Conservation (phyloP, 2,113 vertebrate species). For the Tachysurus fulvidraco region DNA sequence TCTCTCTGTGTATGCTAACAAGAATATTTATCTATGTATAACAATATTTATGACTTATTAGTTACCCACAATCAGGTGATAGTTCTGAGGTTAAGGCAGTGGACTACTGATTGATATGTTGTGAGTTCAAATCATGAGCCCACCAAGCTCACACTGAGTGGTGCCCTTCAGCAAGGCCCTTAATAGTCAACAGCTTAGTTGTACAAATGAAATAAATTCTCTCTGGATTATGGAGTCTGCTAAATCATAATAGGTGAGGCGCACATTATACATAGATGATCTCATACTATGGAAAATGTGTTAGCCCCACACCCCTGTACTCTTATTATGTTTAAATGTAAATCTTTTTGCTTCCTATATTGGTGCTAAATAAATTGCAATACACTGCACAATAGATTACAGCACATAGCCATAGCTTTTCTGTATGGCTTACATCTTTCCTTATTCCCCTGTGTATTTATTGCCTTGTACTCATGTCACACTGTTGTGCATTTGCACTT, state of each 20-base stretch:
- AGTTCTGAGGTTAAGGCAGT: neutral
- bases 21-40: neutral
- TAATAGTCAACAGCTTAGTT: too few relatives aligned
- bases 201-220: too few relatives aligned
- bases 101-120: too few relatives aligned
- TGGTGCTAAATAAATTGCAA: neutral
- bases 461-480: neutral
- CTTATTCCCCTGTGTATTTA: neutral
- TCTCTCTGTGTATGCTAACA: neutral
- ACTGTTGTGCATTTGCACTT: neutral
- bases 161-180: too few relatives aligned
- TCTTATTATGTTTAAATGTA: neutral
- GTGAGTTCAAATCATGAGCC: too few relatives aligned
- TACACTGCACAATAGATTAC: neutral
- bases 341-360: neutral
- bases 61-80: neutral
- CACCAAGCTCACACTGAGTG: too few relatives aligned
- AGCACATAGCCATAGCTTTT: neutral
- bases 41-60: neutral
- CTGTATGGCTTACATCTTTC: neutral
- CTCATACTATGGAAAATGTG: neutral
- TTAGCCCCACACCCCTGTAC: neutral
- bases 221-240: too few relatives aligned
- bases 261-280: neutral
- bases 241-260: too few relatives aligned